Base-by-base conservation (phyloP, 2,113 vertebrate species). In the Clupea harengus region DNA sequence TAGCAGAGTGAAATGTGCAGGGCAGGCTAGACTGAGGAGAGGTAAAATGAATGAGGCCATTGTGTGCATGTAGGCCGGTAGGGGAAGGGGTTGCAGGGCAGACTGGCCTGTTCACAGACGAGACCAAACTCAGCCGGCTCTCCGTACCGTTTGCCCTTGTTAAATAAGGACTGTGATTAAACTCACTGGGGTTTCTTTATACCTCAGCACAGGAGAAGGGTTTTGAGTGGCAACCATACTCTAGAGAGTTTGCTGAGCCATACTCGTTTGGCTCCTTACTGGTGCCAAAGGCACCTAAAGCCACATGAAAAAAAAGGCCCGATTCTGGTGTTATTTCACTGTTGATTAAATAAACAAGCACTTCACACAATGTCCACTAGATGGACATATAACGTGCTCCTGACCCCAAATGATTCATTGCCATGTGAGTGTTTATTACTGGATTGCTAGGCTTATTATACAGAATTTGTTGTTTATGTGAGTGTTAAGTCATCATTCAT, bases 1-100 rank as follows among this genome's bases (percentile, higher is more conserved):
- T 94, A 95, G 92, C 93, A 93, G 93, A 93, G 90, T 92, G 90
- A 94, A 94, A 93, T 94, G 95, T 94, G 94, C 93, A 39, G 93
- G 92, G 92, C 93, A 92, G 93, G 93, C 92, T 92, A 92, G 92
- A 91, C 92, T 90, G 92, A 91, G 89, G 87, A 88, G 89, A 87
- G 88, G 88, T 78, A 20, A 78, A 39, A 95, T 95, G 95, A 96
- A 96, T 95, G 92, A 93, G 89, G 90, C 93, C 91, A 94, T 95
- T 96, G 94, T 96, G 89, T 81, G 83, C 83, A 64, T 84, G 83
- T 89, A 91, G 88, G 91, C 60, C 85, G 84, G 89, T 85, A 85
- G 89, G 92, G 91, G 87, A 18, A 11, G 67, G 50, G 87, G 88
- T 85, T 87, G 89, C 89, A 90, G 88, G 92, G 91, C 92, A 90